phyloP scores from a whole-genome alignment of 2,113 vertebrate genomes.

The Turdus rufiventris region DNA sequence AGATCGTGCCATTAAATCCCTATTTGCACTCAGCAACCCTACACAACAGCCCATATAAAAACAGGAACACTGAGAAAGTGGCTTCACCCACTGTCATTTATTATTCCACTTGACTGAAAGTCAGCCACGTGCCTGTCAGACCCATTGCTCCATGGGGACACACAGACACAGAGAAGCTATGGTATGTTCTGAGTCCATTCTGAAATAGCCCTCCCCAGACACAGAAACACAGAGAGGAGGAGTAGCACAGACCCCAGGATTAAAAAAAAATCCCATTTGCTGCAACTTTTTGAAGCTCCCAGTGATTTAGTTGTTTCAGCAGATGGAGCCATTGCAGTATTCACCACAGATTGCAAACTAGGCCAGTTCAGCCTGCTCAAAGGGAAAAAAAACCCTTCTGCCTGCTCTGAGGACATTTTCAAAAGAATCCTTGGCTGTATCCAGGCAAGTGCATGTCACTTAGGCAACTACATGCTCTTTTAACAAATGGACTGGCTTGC shows the following conservation, averaged over 20 bases:
- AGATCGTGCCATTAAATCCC: not conserved
- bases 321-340: conserved; percentile 58
- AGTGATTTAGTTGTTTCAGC: conserved; percentile 35
- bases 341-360: not conserved
- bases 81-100: not conserved
- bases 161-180: not conserved
- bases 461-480: not conserved
- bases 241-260: not conserved
- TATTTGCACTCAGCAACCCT: not conserved
- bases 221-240: not conserved
- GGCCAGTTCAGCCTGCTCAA: not conserved
- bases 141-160: not conserved
- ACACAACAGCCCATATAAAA: not conserved
- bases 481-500: not conserved
- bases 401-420: not conserved
- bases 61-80: not conserved
- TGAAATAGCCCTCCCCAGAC: not conserved
- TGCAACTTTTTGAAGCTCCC: not conserved
- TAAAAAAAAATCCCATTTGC: not conserved
- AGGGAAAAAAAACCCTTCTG: not conserved
- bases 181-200: not conserved
- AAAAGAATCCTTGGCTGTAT: not conserved
- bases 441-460: not conserved
- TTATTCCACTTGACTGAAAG: not conserved
- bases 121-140: not conserved